Evolutionary conservation across 2,797 vertebrate genomes (phyloP), one percentile per base, ranked within the genome.

Genomic region (Perdix hodgsoniae): DNA sequence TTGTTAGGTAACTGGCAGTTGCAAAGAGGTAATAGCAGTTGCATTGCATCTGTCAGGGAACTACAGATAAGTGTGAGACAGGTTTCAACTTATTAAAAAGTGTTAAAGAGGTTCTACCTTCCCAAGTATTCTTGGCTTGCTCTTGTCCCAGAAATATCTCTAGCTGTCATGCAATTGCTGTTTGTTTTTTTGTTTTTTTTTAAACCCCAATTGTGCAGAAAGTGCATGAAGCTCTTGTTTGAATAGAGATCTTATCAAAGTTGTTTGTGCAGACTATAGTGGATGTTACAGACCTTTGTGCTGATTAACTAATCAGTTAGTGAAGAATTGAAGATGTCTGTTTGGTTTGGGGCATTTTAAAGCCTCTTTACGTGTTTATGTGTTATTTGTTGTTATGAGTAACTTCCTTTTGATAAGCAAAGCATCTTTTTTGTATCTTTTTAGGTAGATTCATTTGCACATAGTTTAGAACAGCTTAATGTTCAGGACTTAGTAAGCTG

Each of bases 81-180:
- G 65, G 5, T 65, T 91, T 80, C 37, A 54, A 3, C 49, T 87
- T 79, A 14, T 40, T 37, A 15, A 22, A 27, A 60, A 57, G 64
- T 67, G n/a, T 10, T 35, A 40, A 49, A 49, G 42, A 74, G 60
- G 42, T 67, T 89, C 56, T 87, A 60, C 44, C 14, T 91, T 44
- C 1, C 5, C 31, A 27, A 44, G 23, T n/a, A 26, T 47, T 54
- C 35, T 8, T 9, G 19, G 18, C 59, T 90, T 65, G 14, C 40
- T 75, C 88, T 67, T 85, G 49, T 69, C 88, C 59, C 23, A 86
- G 63, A 79, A 91, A n/a, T 45, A 88, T 18, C 15, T 75, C 23
- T 56, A 52, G 45, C 72, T 57, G 44, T 57, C 29, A 11, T 18
- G 47, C 19, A 64, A 3, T 64, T 60, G 27, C 37, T 50, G 23